A percentile compares a stretch with the other conserved stretches of the same genome.
Conservation (phyloP, 2,888 invertebrate species). For the Stenchaetothrips biformis region DNA sequence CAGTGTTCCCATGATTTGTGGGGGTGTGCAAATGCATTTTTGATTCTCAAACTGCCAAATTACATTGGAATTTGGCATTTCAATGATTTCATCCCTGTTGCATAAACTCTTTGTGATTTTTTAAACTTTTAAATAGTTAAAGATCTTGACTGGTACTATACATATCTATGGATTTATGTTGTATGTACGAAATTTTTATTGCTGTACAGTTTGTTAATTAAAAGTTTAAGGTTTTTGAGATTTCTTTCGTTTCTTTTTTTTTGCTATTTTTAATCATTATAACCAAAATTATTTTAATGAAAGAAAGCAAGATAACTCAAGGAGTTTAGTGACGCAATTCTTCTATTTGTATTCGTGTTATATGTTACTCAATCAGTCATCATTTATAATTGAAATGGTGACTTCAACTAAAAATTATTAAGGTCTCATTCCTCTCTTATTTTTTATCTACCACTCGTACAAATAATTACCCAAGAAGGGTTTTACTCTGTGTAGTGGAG, state of each 20-base stretch:
- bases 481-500: too few species aligned
- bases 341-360: too few species aligned
- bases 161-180: background rate
- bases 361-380: too few species aligned
- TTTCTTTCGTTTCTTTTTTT: background rate
- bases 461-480: too few species aligned
- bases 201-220: background rate
- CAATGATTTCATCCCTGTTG: background rate
- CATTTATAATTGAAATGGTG: too few species aligned
- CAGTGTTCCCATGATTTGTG: background rate
- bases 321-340: too few species aligned
- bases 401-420: too few species aligned
- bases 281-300: conserved; percentile 4
- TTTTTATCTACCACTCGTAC: too few species aligned
- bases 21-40: background rate
- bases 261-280: background rate
- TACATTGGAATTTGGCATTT: too few species aligned
- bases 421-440: too few species aligned
- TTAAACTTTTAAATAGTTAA: background rate
- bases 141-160: background rate
- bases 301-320: background rate
- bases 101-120: background rate
- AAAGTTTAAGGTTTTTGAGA: background rate
- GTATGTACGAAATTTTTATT: background rate
- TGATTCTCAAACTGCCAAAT: too few species aligned